Base-by-base conservation (phyloP, 1,140 invertebrate species). In the Apis cerana region DNA sequence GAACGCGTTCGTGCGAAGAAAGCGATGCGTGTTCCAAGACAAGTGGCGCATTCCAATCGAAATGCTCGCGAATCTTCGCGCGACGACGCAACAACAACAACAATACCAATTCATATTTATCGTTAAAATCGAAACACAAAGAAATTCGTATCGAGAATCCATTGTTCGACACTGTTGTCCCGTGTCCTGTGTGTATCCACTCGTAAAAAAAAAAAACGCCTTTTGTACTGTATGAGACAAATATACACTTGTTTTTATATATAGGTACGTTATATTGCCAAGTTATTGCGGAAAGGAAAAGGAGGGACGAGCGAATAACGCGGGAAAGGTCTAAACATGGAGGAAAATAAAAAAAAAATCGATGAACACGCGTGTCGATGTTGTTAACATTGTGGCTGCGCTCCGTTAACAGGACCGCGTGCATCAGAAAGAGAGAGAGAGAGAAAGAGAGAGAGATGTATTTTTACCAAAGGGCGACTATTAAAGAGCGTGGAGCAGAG, bases 391-490 rank as follows among this genome's bases (percentile, higher is more conserved):
- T 43, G 76, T 69, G 56, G 68, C 2, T 15, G 54, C 61, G 50
- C 70, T 43, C 70, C 52, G 71, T 54, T 68, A 82, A 68, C 23
- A 50, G 64, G 52, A 62, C 58, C 48, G 75, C 56, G 76, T 77
- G 64, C 58, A 68, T 65, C 43, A 21, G 33, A 19, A 54, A 75
- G 10, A 58, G 33, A 33, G 33, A 33, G 33, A 33, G 33, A 33
- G 33, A 33, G 33, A 33, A 2, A 43, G 33, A 43, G 33, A 43
- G 33, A 33, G 33, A 43, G 33, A 61, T 77, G 58, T 85, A 85
- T 85, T 82, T 85, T 82, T 82, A 85, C 77, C 65, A 61, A 56
- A 59, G 81, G 33, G 56, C 58, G 61, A 21, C 56, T 65, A 83
- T 64, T 71, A 79, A 76, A 82, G 68, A 83, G 77, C 33, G 33